These are phyloP conservation scores for Chinchilla lanigera DNA, from an alignment of 2,113 vertebrate genomes.

Conservation along the genomic window DNA sequence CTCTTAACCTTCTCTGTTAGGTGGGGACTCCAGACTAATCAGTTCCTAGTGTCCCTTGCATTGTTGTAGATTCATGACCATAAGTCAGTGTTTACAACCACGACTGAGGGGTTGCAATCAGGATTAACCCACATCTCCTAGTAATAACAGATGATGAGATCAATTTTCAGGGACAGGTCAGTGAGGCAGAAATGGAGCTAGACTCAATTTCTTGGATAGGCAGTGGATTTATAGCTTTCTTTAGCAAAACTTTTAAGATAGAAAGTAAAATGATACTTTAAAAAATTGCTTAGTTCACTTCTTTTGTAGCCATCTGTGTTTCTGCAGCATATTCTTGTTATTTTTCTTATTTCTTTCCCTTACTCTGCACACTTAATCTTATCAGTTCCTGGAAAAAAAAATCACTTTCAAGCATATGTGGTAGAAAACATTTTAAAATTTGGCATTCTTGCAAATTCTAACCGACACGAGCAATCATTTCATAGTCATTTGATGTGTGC, in stretches of 20 bases:
- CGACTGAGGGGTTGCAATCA: neutral
- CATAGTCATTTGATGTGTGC: neutral
- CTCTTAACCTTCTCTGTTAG: neutral
- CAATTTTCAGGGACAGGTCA: neutral
- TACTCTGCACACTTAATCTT: slow-evolving; percentile 61
- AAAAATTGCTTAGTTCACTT: slow-evolving; percentile 56
- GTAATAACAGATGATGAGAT: neutral
- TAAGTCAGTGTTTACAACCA: neutral
- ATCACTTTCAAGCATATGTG: slow-evolving; percentile 11
- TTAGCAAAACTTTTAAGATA: neutral
- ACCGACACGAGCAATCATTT: neutral
- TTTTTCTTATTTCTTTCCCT: slow-evolving; percentile 45
- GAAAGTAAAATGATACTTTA: slow-evolving; percentile 32
- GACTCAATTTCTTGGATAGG: neutral
- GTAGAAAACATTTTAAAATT: slow-evolving; percentile 47
- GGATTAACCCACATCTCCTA: neutral
- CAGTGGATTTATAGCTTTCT: slow-evolving; percentile 24
- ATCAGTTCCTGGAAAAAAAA: slow-evolving; percentile 13
- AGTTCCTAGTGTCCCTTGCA: fast-evolving
- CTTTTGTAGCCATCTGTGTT: slow-evolving; percentile 20
- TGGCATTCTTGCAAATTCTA: slow-evolving; percentile 35
- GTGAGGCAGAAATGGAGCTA: neutral
- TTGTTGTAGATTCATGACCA: neutral
- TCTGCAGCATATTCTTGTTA: neutral
- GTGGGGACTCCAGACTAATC: neutral